Evolutionary conservation across 2,888 invertebrate genomes (phyloP).

Genomic region (Ceraclea dissimilis): DNA sequence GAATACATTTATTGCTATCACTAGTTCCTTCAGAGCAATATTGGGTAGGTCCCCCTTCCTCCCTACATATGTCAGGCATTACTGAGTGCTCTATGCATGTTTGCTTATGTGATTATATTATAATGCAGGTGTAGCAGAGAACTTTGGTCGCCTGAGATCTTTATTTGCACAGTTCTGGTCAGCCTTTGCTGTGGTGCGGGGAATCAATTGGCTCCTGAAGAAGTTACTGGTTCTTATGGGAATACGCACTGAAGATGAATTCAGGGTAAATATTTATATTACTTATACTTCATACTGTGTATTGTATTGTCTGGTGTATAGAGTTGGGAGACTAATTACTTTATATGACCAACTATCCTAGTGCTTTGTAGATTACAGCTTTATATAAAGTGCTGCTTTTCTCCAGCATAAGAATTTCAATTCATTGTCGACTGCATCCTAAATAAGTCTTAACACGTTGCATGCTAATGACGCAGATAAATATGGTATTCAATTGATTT

Average conservation of each 20-base stretch:
- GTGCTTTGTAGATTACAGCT: no score
- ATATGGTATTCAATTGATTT: no score
- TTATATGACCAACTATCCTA: no score
- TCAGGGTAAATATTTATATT: constrained; percentile 39
- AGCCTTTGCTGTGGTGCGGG: constrained; percentile 74
- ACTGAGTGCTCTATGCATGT: neutral
- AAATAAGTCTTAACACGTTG: no score
- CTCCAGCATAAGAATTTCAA: no score
- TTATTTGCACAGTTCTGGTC: constrained; percentile 84
- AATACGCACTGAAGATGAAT: constrained; percentile 43
- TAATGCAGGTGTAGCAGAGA: constrained; percentile 89
- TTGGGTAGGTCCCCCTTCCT: no score
- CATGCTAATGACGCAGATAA: no score
- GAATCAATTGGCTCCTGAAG: constrained; percentile 72
- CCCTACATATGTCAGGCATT: no score
- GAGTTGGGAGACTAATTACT: neutral
- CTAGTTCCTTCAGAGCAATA: constrained; percentile 92
- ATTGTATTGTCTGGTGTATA: neutral
- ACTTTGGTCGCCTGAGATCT: constrained; percentile 75
- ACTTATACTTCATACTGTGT: neutral
- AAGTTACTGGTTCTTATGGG: constrained; percentile 66
- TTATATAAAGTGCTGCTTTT: no score
- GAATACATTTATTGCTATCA: constrained; percentile 91
- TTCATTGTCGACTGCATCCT: no score
- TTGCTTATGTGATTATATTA: no score